Conservation (phyloP, 2,113 vertebrate genomes). For the Psammodynastes pulverulentus region DNA sequence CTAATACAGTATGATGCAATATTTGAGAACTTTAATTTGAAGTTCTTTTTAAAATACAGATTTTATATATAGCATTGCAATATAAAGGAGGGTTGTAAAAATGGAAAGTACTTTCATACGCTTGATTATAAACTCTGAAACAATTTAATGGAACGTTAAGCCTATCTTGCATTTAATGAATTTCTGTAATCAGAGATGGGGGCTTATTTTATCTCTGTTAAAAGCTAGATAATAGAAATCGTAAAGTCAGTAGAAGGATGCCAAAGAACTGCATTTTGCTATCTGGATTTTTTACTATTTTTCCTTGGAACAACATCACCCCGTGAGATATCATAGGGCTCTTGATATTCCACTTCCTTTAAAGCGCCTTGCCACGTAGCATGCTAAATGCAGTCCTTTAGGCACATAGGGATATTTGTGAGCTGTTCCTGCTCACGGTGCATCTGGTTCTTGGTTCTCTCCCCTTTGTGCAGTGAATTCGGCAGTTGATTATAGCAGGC, state of each 20-base stretch:
- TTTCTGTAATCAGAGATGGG: background rate
- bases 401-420: background rate
- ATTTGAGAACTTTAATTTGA: background rate
- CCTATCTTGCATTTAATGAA: background rate
- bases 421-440: background rate
- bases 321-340: background rate
- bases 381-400: background rate
- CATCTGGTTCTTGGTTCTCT: background rate
- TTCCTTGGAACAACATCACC: background rate
- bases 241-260: background rate
- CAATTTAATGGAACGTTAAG: background rate
- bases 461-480: background rate
- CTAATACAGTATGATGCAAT: background rate
- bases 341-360: background rate
- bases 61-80: background rate
- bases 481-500: background rate
- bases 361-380: background rate
- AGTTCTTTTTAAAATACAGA: background rate
- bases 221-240: background rate
- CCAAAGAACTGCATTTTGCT: background rate
- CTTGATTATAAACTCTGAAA: background rate
- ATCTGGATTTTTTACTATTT: background rate
- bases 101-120: background rate
- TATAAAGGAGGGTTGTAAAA: background rate
- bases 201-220: background rate